phyloP scores from a whole-genome alignment of 2,888 invertebrate genomes.

The Linnaemya tessellans region DNA sequence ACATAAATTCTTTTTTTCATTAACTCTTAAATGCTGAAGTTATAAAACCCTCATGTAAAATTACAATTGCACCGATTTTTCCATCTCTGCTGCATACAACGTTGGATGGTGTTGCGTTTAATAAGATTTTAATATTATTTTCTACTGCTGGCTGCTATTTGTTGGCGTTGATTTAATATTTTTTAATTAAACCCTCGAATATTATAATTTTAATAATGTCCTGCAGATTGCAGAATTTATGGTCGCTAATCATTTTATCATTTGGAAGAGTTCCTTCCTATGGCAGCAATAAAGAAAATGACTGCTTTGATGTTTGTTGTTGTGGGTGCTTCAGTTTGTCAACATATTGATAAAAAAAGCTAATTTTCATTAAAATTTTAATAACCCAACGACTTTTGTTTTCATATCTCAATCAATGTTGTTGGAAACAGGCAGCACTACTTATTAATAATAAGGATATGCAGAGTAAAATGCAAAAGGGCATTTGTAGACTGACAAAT shows the following conservation, averaged over 20 bases:
- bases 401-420: not conserved
- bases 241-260: slow-evolving; percentile 15
- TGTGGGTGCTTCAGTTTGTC: not conserved
- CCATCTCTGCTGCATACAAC: not conserved
- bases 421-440: not conserved
- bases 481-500: not conserved
- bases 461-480: not conserved
- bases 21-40: no score
- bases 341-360: slow-evolving; percentile 12
- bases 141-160: not conserved
- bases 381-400: slow-evolving; percentile 1
- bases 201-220: slow-evolving; percentile 35
- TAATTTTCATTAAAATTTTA: slow-evolving; percentile 33
- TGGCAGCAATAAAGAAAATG: slow-evolving; percentile 18
- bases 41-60: not conserved
- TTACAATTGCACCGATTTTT: not conserved
- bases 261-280: slow-evolving; percentile 16
- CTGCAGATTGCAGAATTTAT: slow-evolving; percentile 23
- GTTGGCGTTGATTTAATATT: slow-evolving; percentile 45
- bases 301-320: not conserved
- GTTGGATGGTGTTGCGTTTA: not conserved
- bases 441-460: not conserved
- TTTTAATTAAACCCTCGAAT: slow-evolving; percentile 57
- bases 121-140: not conserved
- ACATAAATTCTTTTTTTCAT: no score